phyloP scores from a whole-genome alignment of 2,113 vertebrate species.

The Vanacampus margaritifer region DNA sequence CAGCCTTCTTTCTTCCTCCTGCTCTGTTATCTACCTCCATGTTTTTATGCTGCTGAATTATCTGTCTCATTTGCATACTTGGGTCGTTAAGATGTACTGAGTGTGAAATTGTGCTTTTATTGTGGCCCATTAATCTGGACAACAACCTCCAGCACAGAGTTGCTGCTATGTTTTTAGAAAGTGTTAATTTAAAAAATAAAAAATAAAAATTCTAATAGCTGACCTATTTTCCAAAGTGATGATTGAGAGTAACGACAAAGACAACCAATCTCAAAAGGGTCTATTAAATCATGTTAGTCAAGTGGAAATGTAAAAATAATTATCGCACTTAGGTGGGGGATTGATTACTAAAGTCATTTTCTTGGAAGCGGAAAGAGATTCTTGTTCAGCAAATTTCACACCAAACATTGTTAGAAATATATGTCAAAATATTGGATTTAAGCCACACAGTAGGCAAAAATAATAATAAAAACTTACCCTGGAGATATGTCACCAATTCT shows the following conservation, averaged over 20 bases:
- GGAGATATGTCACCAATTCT: background rate
- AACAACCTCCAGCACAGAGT: conserved; percentile 1
- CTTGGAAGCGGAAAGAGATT: background rate
- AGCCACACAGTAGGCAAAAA: background rate
- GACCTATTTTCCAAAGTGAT: background rate
- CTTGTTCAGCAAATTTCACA: background rate
- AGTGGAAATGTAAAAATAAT: conserved; percentile 2
- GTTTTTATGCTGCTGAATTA: conserved; percentile 6
- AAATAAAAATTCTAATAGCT: background rate
- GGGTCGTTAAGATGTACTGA: conserved; percentile 12
- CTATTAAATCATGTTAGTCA: conserved; percentile 7
- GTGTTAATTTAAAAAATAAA: too few species aligned
- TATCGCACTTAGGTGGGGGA: background rate
- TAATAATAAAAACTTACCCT: background rate
- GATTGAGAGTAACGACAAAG: background rate
- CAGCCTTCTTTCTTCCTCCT: background rate
- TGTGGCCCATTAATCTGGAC: conserved; percentile 7
- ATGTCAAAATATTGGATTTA: background rate
- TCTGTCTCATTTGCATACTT: conserved; percentile 10
- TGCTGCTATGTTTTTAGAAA: background rate
- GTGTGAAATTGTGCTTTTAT: conserved; percentile 9
- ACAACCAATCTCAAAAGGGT: background rate
- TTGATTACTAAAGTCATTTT: background rate
- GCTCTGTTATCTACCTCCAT: background rate
- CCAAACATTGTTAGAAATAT: background rate